Base-by-base conservation (phyloP, 2,888 invertebrate species). In the Linyphia triangularis region DNA sequence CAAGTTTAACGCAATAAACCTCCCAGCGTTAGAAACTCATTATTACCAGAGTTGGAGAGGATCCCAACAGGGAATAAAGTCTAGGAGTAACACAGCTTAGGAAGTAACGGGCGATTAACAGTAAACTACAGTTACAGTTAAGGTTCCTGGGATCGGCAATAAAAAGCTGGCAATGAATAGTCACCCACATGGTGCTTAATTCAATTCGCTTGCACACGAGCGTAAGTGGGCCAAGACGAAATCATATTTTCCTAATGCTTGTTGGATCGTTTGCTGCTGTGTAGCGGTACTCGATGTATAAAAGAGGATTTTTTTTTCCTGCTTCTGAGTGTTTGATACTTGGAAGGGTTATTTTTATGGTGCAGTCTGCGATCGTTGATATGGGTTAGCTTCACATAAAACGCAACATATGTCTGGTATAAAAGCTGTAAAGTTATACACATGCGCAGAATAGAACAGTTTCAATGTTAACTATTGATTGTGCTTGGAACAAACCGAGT, bases 141-240 rank as follows among this genome's bases (percentile, higher is more conserved):
- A 78, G 22, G 37, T 75, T 19, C 2, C 75, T 30, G 51, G 51
- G 77, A 78, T 40, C 37, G 63, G 28, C 63, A 26, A 78, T 78
- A 63, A 78, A 75, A 78, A 40, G 57, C 51, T 7, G n/a, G 57
- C 72, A 73, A 73, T 73, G 72, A 73, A 73, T 73, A 51, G 57
- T 73, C 26, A 26, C 72, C 72, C 16, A 16, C 26, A 6, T 3
- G 57, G 26, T 57, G 16, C 30, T 43, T 28, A n/a, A 16, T 7
- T n/a, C 16, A n/a, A 43, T 13, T 43, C 30, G 7, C 19, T 7
- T 0, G 30, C 1, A 19, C 19, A 51, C 10, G 51, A 51, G 57
- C n/a, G 1, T 1, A 13, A 51, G 57, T 57, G 26, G 51, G 2
- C 28, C n/a, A 51, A 73, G 51, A 57, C 40, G 37, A 10, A 22